Percentiles rank a stretch among this genome's conserved stretches.
Conservation (phyloP, 92 coral and sea anemone species). For the Phenganax stokvisi region DNA sequence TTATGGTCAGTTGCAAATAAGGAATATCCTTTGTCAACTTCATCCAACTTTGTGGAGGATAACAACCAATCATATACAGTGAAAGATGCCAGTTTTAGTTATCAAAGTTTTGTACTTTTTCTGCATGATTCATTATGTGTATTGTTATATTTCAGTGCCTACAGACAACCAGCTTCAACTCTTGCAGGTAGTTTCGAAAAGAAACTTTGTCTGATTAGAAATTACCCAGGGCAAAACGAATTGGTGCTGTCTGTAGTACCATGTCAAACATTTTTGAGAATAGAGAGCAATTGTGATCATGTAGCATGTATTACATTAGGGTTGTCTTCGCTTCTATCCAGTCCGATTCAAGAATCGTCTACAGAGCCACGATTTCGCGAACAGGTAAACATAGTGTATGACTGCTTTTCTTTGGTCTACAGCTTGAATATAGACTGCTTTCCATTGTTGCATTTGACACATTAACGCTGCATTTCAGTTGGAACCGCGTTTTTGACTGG, state of each 20-base stretch:
- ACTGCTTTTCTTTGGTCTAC: background rate
- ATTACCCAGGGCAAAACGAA: background rate
- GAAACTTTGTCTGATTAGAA: background rate
- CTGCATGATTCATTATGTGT: too few species aligned
- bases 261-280: too few species aligned
- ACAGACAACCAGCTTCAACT: conserved; percentile 12
- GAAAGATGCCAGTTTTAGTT: too few species aligned
- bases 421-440: background rate
- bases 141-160: background rate
- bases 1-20: too few species aligned
- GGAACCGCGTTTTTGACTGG: background rate
- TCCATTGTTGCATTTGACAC: background rate
- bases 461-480: background rate
- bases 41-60: too few species aligned
- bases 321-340: conserved; percentile 7
- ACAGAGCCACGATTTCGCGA: background rate
- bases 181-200: conserved; percentile 4
- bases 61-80: too few species aligned
- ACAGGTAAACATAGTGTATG: background rate
- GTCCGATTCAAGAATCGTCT: conserved; percentile 30
- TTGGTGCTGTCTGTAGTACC: background rate
- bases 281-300: too few species aligned
- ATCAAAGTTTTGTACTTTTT: too few species aligned
- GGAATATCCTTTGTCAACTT: too few species aligned
- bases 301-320: background rate